A percentile compares a stretch with the other conserved stretches of the same genome.
Evolutionary conservation across 2,113 vertebrate genomes (phyloP).

Genomic region (Cyanistes caeruleus): DNA sequence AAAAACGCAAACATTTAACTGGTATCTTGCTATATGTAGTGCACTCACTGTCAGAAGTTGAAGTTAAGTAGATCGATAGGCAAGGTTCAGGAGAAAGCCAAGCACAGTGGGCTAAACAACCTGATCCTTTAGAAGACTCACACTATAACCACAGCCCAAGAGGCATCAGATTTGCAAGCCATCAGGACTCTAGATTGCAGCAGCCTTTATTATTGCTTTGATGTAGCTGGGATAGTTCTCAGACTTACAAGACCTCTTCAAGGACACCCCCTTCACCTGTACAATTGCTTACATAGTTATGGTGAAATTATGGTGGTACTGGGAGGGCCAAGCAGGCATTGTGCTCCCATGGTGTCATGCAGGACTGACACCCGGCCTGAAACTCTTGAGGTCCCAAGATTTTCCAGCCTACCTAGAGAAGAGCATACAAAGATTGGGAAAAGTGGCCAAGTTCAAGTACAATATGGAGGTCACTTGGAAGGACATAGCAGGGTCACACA

Average conservation of each 20-base stretch:
- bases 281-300: not conserved
- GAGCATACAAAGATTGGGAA: not conserved
- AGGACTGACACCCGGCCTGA: not conserved
- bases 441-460: not conserved
- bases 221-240: not conserved
- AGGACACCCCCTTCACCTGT: not conserved
- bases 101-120: not conserved
- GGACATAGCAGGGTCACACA: not conserved
- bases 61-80: not conserved
- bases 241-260: not conserved
- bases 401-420: not conserved
- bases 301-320: not conserved
- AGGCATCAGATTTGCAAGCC: not conserved
- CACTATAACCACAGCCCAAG: not conserved
- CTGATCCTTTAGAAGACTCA: not conserved
- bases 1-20: not conserved
- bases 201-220: not conserved
- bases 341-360: not conserved
- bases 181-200: not conserved
- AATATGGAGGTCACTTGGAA: not conserved
- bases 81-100: not conserved
- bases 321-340: not conserved
- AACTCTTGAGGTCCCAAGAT: not conserved
- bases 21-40: not conserved
- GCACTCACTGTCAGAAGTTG: not conserved